Conservation (phyloP, 2,888 invertebrate species). For the Siphlonurus alternatus region DNA sequence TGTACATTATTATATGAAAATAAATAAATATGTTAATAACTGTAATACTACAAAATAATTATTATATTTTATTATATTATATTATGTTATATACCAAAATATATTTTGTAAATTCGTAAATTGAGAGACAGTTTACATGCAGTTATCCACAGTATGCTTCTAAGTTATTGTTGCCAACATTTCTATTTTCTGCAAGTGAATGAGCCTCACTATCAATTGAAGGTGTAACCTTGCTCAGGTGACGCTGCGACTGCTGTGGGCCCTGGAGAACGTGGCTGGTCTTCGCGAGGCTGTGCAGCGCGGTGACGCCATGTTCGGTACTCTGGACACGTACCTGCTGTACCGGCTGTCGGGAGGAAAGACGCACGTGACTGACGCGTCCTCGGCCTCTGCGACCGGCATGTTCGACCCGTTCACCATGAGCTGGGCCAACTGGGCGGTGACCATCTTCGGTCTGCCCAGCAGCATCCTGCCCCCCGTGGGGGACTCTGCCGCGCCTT, state of each 20-base stretch:
- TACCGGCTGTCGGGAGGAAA: conserved; percentile 51
- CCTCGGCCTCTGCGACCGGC: conserved; percentile 80
- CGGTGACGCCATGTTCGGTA: conserved; percentile 61
- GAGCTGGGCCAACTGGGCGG: conserved; percentile 63
- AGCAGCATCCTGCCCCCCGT: conserved; percentile 58
- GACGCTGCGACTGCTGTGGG: conserved; percentile 61
- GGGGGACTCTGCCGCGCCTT: conserved; percentile 53
- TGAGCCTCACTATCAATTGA: no score
- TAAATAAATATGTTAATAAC: no score
- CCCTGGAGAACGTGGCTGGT: conserved; percentile 49
- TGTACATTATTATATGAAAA: no score
- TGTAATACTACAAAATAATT: no score
- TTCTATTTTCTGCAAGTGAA: no score
- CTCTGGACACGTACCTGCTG: conserved; percentile 85
- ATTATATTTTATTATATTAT: no score
- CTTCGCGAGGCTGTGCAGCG: conserved; percentile 42
- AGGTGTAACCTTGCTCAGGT: no score
- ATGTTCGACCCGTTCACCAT: conserved; percentile 84
- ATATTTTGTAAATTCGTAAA: no score
- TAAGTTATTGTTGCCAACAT: no score
- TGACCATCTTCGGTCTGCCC: conserved; percentile 56
- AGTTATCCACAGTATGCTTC: no score
- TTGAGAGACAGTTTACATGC: no score
- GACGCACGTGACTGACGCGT: conserved; percentile 71
- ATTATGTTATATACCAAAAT: no score